A percentile compares a stretch with the other conserved stretches of the same genome.
Conservation (phyloP, 2,888 invertebrate genomes). For the Spilarctia lutea region DNA sequence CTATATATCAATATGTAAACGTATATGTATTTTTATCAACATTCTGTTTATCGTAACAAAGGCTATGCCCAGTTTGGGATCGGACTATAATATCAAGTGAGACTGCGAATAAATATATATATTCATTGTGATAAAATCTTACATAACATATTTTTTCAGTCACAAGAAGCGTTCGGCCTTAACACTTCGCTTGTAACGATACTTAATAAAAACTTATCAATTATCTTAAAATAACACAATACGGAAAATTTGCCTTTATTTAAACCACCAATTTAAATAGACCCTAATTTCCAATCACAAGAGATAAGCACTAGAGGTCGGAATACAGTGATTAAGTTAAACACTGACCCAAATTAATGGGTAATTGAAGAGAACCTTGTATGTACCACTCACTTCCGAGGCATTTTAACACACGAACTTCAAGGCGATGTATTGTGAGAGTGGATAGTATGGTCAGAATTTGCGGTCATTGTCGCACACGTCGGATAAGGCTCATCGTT, state of each 20-base stretch:
- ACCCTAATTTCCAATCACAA: not conserved
- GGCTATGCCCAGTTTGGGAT: no score
- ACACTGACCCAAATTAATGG: constrained; percentile 41
- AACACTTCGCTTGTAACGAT: constrained; percentile 5
- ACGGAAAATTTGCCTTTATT: constrained; percentile 8
- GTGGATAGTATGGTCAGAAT: constrained; percentile 1
- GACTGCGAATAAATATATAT: not conserved
- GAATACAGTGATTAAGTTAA: constrained; percentile 18
- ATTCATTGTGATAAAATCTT: not conserved
- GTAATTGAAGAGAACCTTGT: constrained; percentile 50
- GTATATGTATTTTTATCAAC: no score
- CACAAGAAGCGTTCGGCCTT: not conserved
- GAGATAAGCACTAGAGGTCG: constrained; percentile 7
- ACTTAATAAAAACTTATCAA: constrained; percentile 12
- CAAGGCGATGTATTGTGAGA: constrained; percentile 43
- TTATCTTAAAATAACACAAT: constrained; percentile 33
- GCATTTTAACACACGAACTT: constrained; percentile 25
- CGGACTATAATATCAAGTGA: not conserved
- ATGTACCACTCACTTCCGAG: constrained; percentile 50
- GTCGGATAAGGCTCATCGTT: not conserved
- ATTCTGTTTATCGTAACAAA: no score
- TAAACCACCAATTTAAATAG: constrained; percentile 10
- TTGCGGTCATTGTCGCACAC: constrained; percentile 15
- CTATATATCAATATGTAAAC: no score
- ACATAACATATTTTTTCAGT: not conserved